Conservation (phyloP, 2,888 invertebrate species). For the Cephus pulcher region DNA sequence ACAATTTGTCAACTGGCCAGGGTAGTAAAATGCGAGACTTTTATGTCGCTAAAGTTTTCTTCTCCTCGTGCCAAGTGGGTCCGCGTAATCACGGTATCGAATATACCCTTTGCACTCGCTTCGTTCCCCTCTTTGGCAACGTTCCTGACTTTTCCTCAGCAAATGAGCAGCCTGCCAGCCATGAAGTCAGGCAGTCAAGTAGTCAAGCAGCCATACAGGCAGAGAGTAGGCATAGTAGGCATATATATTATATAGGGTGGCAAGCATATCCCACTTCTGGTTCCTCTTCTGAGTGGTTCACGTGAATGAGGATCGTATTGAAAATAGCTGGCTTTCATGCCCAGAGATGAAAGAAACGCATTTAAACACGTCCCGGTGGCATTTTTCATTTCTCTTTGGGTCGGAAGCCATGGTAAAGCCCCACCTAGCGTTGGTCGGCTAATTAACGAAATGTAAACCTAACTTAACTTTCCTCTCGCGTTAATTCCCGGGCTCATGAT, state of each 20-base stretch:
- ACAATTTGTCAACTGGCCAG: background rate
- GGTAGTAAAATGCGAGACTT: background rate
- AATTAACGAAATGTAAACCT: conserved; percentile 21
- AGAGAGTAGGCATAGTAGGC: background rate
- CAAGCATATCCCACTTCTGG: conserved; percentile 1
- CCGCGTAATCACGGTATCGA: conserved; percentile 1
- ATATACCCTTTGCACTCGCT: background rate
- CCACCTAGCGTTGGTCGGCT: conserved; percentile 1
- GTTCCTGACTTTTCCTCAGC: background rate
- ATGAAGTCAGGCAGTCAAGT: background rate
- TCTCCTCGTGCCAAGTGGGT: background rate
- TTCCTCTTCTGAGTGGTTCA: background rate
- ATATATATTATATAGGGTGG: background rate
- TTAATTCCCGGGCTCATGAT: background rate
- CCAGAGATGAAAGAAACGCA: conserved; percentile 32
- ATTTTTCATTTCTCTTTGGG: conserved; percentile 2
- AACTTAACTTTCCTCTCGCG: conserved; percentile 1
- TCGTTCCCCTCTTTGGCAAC: background rate
- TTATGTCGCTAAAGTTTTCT: background rate
- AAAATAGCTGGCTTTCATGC: conserved; percentile 6
- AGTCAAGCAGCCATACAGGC: background rate
- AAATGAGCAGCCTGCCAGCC: conserved; percentile 1
- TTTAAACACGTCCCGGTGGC: conserved; percentile 30
- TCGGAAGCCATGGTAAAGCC: background rate
- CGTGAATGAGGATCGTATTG: conserved; percentile 9